Conservation (phyloP, 2,888 invertebrate genomes). For the Tetragnatha montana region DNA sequence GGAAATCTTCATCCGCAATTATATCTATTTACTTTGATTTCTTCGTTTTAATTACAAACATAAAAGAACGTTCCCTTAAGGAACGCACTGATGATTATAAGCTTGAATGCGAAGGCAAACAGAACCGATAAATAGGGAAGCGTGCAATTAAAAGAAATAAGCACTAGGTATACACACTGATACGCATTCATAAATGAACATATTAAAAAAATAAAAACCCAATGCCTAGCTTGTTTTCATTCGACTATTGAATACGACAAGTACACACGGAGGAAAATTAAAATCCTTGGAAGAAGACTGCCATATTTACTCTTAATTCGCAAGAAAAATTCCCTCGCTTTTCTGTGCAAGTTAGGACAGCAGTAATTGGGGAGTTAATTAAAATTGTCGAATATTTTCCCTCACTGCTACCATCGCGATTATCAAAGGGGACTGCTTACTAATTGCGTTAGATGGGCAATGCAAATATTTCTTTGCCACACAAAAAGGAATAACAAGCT, state of each 20-base stretch:
- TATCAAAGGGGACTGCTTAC: constrained; percentile 62
- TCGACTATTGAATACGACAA: constrained; percentile 67
- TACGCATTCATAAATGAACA: constrained; percentile 68
- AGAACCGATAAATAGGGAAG: constrained; percentile 66
- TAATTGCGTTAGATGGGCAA: constrained; percentile 59
- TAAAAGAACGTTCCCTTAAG: constrained; percentile 64
- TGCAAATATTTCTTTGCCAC: constrained; percentile 39
- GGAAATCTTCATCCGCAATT: constrained; percentile 66
- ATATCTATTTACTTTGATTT: constrained; percentile 71
- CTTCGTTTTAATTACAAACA: constrained; percentile 69
- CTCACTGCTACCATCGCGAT: constrained; percentile 60
- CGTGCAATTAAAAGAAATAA: constrained; percentile 70
- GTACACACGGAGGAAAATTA: constrained; percentile 68
- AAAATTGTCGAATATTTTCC: constrained; percentile 69
- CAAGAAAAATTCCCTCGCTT: constrained; percentile 66
- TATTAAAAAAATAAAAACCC: constrained; percentile 63
- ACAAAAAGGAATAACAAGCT: constrained; percentile 8
- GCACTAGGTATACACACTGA: constrained; percentile 48
- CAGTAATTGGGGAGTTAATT: constrained; percentile 71
- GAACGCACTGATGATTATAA: constrained; percentile 59
- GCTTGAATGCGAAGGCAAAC: constrained; percentile 66
- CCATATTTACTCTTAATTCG: constrained; percentile 70
- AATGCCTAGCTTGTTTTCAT: constrained; percentile 68
- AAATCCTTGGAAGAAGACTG: constrained; percentile 63
- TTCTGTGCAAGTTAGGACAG: constrained; percentile 65